A percentile compares a stretch with the other conserved stretches of the same genome.
Conservation (phyloP, 1,140 invertebrate species). For the Drosophila melanica region DNA sequence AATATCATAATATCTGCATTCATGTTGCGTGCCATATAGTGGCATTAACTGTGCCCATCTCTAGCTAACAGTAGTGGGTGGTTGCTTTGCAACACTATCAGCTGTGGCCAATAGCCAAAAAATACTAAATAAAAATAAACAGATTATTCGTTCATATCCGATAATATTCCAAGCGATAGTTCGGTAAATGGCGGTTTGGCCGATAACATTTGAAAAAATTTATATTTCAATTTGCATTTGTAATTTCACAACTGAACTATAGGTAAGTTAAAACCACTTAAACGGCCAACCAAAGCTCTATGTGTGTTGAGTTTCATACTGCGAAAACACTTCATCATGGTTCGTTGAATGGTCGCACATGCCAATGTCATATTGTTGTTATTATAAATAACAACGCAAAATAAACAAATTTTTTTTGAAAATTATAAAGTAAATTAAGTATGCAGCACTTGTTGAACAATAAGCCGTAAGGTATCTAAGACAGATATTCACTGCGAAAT, state of each 20-base stretch:
- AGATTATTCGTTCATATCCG: neutral
- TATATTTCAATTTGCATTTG: neutral
- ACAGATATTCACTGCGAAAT: neutral
- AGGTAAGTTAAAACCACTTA: slow-evolving; percentile 11
- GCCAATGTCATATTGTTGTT: slow-evolving; percentile 38
- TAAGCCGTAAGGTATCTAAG: neutral
- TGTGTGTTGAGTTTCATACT: slow-evolving; percentile 44
- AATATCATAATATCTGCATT: neutral
- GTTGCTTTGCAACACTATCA: slow-evolving; percentile 29
- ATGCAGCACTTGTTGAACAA: neutral
- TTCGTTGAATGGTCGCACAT: slow-evolving; percentile 32
- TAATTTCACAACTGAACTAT: slow-evolving; percentile 25
- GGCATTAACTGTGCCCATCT: neutral
- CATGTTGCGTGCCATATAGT: neutral
- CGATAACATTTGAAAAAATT: slow-evolving; percentile 11
- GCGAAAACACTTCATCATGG: slow-evolving; percentile 23
- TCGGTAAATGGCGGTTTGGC: neutral
- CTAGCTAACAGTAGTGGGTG: neutral
- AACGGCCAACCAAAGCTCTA: slow-evolving; percentile 36
- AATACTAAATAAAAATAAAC: slow-evolving; percentile 16
- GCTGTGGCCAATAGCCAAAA: slow-evolving; percentile 16
- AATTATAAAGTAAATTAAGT: neutral
- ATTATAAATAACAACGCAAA: slow-evolving; percentile 23
- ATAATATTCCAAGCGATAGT: neutral
- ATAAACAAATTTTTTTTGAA: slow-evolving; percentile 1